Evolutionary conservation across 1,140 invertebrate genomes (phyloP), one percentile per base, ranked within the genome.

Genomic region (Heliconius himera): DNA sequence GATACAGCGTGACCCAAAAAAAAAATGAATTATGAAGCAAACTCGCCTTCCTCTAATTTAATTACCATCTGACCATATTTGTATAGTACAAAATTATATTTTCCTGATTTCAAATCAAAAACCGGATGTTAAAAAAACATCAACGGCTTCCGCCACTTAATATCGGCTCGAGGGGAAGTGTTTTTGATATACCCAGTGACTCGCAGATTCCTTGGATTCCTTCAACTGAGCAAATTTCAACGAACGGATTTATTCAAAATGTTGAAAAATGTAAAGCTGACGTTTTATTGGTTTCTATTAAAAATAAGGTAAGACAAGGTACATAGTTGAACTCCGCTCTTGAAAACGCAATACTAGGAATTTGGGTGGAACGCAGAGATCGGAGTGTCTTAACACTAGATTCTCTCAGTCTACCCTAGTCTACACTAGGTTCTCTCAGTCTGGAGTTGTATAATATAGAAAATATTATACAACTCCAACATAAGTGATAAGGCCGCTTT

Each of bases 151-250:
- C 29, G 41, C 18, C 13, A 70, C 60, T 54, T 49, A 54, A 13
- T 51, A 49, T 1, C n/a, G 56, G 29, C 3, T 51, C 9, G 70
- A 49, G 51, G 60, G 22, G 36, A 79, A 74, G 66, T 60, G 26
- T 74, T 70, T 74, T 74, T 78, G 70, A 74, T 79, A 74, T 71
- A 20, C 20, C 56, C 36, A 70, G 56, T 79, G 38, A 74, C 49
- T 79, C 73, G 54, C 51, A 56, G 51, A 38, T 74, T 74, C 73
- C 33, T 41, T 1, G 46, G 71, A 49, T 75, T 71, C 29, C 60
- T 29, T 20, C 11, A 20, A 70, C 56, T 49, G 22, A n/a, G 70
- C n/a, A 51, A 75, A 75, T 75, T 75, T 79, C 77, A 60, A 22
- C 41, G 46, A 41, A 38, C 33, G 74, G 18, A 76, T 76, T 76